phyloP scores from a whole-genome alignment of 2,113 vertebrate species.

The Gymnobelideus leadbeateri region DNA sequence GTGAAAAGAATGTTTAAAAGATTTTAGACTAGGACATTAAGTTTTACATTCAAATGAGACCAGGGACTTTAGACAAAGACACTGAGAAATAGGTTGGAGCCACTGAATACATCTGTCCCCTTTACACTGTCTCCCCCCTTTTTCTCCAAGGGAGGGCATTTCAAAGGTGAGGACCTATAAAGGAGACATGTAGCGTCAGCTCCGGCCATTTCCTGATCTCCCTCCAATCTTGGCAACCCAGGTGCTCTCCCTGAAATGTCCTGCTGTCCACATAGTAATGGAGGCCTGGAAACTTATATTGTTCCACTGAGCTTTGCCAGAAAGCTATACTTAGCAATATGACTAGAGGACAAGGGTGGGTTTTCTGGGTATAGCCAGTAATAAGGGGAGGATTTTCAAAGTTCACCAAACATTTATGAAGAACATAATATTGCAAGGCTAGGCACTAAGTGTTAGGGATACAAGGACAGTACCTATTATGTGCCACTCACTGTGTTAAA shows the following conservation, averaged over 20 bases:
- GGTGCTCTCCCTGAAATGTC: constrained; percentile 16
- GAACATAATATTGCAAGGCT: neutral
- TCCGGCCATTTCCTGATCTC: constrained; percentile 3
- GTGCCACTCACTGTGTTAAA: neutral
- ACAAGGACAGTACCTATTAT: neutral
- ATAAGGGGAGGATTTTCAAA: constrained; percentile 72
- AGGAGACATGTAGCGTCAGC: fast-evolving
- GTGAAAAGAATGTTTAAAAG: neutral
- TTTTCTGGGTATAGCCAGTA: constrained; percentile 72
- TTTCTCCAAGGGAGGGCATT: neutral
- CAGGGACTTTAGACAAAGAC: neutral
- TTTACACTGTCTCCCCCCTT: neutral
- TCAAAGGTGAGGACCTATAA: neutral
- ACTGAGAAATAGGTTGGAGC: neutral
- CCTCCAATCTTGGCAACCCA: neutral
- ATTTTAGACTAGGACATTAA: neutral
- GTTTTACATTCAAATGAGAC: neutral
- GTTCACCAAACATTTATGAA: neutral
- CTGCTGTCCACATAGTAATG: neutral
- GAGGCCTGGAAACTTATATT: constrained; percentile 60
- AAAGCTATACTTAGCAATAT: constrained; percentile 66
- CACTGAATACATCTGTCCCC: neutral
- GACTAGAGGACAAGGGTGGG: constrained; percentile 31
- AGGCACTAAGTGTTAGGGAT: neutral
- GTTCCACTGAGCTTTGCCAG: constrained; percentile 73